phyloP scores from a whole-genome alignment of 2,113 vertebrate genomes.

The Ictalurus punctatus region DNA sequence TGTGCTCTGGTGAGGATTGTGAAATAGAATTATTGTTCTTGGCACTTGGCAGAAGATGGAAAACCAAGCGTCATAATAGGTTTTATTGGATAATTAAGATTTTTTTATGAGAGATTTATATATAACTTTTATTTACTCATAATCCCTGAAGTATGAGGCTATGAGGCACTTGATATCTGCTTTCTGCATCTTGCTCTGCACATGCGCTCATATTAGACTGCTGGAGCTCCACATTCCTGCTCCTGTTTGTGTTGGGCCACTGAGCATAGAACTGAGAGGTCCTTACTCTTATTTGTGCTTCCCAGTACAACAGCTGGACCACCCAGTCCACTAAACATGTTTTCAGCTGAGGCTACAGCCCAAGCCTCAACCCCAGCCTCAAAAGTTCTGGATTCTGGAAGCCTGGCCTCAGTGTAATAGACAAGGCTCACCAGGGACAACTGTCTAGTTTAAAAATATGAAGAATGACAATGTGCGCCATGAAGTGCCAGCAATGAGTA shows the following conservation, averaged over 20 bases:
- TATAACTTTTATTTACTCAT: constrained; percentile 51
- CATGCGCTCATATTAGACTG: constrained; percentile 33
- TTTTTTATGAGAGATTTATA: constrained; percentile 51
- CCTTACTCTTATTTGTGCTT: constrained; percentile 44
- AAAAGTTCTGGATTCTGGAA: constrained; percentile 32
- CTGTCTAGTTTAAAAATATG: constrained; percentile 29
- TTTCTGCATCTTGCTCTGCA: constrained; percentile 43
- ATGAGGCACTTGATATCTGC: constrained; percentile 44
- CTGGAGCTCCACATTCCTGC: constrained; percentile 47
- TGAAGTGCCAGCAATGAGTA: constrained; percentile 12
- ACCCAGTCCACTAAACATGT: constrained; percentile 48
- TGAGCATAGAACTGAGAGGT: constrained; percentile 30
- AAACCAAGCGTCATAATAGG: constrained; percentile 50
- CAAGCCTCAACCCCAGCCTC: constrained; percentile 16
- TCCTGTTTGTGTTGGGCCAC: constrained; percentile 55
- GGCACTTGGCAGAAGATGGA: constrained; percentile 53
- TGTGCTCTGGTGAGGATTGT: constrained; percentile 57
- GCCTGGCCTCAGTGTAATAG: not conserved
- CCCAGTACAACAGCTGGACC: constrained; percentile 49
- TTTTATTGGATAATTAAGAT: constrained; percentile 53
- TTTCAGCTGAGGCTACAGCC: constrained; percentile 29
- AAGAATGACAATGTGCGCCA: constrained; percentile 26
- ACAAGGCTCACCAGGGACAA: not conserved
- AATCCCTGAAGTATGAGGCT: constrained; percentile 37
- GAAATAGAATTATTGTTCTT: constrained; percentile 60